phyloP scores from a whole-genome alignment of 2,113 vertebrate species.

The Galeopterus variegatus region DNA sequence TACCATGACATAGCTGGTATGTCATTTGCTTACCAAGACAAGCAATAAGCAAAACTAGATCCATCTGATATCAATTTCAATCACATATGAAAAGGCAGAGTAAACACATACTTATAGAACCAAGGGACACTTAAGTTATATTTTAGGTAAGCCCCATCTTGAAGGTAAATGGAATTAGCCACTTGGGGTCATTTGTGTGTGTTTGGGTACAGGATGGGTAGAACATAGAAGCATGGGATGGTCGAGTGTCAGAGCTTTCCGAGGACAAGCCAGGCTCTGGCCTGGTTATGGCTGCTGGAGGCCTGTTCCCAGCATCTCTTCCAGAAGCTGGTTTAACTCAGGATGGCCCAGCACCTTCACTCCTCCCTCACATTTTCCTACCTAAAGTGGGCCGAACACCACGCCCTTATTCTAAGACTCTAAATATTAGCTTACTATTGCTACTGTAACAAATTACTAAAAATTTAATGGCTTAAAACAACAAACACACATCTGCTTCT shows the following conservation, averaged over 20 bases:
- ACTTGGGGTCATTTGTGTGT: not conserved
- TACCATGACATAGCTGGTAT: not conserved
- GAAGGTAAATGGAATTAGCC: not conserved
- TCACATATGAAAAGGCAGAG: not conserved
- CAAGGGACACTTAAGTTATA: not conserved
- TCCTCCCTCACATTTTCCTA: no score
- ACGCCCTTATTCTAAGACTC: not conserved
- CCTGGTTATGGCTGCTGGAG: rapidly evolving
- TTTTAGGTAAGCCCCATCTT: not conserved
- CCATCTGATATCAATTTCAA: not conserved
- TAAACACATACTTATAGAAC: not conserved
- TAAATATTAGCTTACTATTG: not conserved
- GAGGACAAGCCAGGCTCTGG: not conserved
- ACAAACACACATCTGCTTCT: not conserved
- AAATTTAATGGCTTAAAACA: not conserved
- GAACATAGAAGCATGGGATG: not conserved
- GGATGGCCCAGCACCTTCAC: not conserved
- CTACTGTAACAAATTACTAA: not conserved
- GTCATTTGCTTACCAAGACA: not conserved
- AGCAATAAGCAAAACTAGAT: not conserved
- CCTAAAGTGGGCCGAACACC: not conserved
- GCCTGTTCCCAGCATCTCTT: not conserved
- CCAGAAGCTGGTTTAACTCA: not conserved
- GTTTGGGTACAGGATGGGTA: not conserved
- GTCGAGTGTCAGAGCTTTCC: not conserved